Evolutionary conservation across 35 echinoderm and acorn worm genomes (phyloP), one percentile per base, ranked within the genome.

Genomic region (Holothuria glaberrima): DNA sequence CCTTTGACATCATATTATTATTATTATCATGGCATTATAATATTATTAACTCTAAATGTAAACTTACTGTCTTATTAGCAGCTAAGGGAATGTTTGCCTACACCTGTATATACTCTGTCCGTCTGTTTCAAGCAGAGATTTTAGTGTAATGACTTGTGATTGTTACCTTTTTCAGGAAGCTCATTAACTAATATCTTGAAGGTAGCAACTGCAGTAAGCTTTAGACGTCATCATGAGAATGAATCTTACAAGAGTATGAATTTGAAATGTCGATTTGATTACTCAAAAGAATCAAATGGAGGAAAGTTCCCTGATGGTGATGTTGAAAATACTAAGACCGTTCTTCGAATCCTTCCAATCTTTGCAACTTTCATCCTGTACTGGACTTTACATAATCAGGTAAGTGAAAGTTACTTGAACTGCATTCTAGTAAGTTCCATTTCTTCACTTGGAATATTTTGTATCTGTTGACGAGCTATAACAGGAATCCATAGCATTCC

Each of bases 331-430:
- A 91, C 93, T 0, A 97, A 94, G 57, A 91, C 63, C 5, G 17
- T 97, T 58, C 87, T 74, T 48, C 90, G 95, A 45, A 91, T 97
- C 22, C 70, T 97, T 24, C 95, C 95, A 0, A 72, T 97, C 31
- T 92, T 97, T 59, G 25, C 56, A 12, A 77, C 89, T 36, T 88
- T 97, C 32, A 89, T 97, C 35, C 48, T 93, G 46, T 97, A 97
- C 54, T 97, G 95, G 95, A 97, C 95, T 25, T 65, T 97, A 17
- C 94, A 97, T 41, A 71, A 75, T 34, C 94, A 96, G 83, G 94
- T 96, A 68, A 58, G 58, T 69, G 66, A 7, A 2, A 7, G 36
- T 29, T 4, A 65, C 12, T n/a, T n/a, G n/a, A n/a, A n/a, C n/a
- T n/a, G n/a, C n/a, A n/a, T n/a, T n/a, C n/a, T n/a, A n/a, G n/a